A percentile compares a stretch with the other conserved stretches of the same genome.
These are phyloP conservation scores for Haemorhous mexicanus DNA, from an alignment of 2,113 vertebrate species.

Conservation along the genomic window DNA sequence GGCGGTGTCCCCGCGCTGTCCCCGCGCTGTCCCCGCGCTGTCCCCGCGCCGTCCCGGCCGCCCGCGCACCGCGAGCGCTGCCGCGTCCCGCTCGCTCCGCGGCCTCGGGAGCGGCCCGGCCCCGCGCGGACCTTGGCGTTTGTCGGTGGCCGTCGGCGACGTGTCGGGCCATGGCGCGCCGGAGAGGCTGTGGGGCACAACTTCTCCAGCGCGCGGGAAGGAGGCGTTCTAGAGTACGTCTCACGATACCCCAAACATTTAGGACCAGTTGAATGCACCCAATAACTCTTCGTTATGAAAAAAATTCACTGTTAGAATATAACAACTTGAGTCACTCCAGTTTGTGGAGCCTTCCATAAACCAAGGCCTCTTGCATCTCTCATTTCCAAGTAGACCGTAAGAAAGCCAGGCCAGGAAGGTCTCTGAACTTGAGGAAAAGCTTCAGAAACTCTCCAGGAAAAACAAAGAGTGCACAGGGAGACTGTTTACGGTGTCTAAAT, in stretches of 20 bases:
- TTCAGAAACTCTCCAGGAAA: background rate
- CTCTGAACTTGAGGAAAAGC: background rate
- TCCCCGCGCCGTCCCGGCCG: background rate
- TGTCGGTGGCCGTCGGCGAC: background rate
- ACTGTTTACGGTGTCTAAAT: background rate
- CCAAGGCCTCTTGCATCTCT: background rate
- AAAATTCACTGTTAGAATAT: accelerated
- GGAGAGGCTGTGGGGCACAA: accelerated
- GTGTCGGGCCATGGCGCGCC: background rate
- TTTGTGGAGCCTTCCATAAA: background rate
- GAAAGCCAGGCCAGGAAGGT: background rate
- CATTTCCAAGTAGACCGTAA: accelerated
- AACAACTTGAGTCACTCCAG: accelerated
- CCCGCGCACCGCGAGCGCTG: background rate
- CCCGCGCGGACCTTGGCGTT: accelerated
- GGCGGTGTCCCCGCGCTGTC: background rate
- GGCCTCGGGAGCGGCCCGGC: background rate
- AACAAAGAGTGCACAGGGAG: background rate
- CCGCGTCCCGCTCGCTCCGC: background rate
- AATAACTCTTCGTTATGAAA: accelerated
- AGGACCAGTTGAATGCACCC: background rate
- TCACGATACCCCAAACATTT: accelerated
- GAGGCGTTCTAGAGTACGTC: background rate
- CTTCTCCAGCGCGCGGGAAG: background rate
- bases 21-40: background rate